Evolutionary conservation across 2,113 vertebrate genomes (phyloP).

Genomic region (Otolemur garnettii): DNA sequence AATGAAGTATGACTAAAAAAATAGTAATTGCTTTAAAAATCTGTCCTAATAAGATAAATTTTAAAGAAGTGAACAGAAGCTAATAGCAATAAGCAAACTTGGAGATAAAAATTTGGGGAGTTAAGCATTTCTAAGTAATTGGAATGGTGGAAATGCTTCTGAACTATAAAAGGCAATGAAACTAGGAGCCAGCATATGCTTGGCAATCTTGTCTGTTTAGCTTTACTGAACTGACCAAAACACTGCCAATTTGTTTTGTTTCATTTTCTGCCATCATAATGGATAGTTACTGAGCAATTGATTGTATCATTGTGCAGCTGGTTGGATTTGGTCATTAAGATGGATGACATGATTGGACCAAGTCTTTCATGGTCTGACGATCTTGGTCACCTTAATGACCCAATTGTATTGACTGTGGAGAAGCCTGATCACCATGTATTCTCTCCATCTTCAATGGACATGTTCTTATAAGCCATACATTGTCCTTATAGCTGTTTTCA

Average conservation of each 20-base stretch:
- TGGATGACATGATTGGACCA: conserved; percentile 73
- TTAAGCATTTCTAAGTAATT: neutral
- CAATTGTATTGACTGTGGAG: conserved; percentile 54
- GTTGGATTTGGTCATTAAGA: conserved; percentile 78
- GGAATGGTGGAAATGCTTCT: neutral
- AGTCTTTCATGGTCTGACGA: conserved; percentile 73
- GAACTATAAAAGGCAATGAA: neutral
- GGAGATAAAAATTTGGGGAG: neutral
- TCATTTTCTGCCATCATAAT: conserved; percentile 73
- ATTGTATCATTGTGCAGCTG: conserved; percentile 74
- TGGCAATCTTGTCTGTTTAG: neutral
- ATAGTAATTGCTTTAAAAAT: conserved; percentile 40
- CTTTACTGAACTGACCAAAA: conserved; percentile 63
- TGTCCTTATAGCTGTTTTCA: conserved; percentile 51
- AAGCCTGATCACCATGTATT: conserved; percentile 1
- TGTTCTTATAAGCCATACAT: neutral
- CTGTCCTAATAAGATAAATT: conserved; percentile 46
- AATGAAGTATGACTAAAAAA: conserved; percentile 28
- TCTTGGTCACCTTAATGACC: conserved; percentile 70
- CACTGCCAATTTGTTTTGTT: conserved; percentile 68
- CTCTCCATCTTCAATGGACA: neutral
- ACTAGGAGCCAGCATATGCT: neutral
- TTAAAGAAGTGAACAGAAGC: neutral
- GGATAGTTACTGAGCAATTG: conserved; percentile 73
- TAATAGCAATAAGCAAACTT: neutral